These are phyloP conservation scores for Agrenia bidenticulata DNA, from an alignment of 2,888 invertebrate genomes.

Conservation along the genomic window DNA sequence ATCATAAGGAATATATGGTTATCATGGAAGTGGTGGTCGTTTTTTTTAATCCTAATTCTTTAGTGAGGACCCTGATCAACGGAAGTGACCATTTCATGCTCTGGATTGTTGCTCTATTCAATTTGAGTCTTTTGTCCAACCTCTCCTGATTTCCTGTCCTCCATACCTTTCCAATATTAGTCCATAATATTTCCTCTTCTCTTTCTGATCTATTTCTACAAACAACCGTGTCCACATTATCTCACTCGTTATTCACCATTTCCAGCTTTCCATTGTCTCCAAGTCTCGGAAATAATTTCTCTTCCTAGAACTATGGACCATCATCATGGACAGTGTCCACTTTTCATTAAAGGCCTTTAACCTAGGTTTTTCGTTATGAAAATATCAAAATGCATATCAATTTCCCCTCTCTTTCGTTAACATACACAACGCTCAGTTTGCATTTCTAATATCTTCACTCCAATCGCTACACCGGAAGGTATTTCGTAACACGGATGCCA, in stretches of 20 bases:
- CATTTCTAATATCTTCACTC: not conserved
- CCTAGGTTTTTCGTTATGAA: conserved; percentile 16
- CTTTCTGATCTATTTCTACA: conserved; percentile 5
- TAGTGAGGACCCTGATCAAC: conserved; percentile 33
- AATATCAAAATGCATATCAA: conserved; percentile 2
- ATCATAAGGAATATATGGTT: conserved; percentile 30
- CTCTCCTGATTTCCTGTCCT: conserved; percentile 22
- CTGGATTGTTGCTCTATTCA: conserved; percentile 41
- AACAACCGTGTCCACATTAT: not conserved
- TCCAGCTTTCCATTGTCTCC: not conserved
- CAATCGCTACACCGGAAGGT: not conserved
- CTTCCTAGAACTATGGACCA: conserved; percentile 10
- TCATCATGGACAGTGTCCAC: not conserved
- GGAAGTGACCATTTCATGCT: conserved; percentile 54
- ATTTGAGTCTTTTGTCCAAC: conserved; percentile 14
- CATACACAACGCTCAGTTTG: not conserved
- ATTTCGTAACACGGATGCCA: too few relatives aligned
- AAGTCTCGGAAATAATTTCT: conserved; percentile 13
- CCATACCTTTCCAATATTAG: conserved; percentile 3
- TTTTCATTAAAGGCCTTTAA: conserved; percentile 18
- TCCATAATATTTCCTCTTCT: conserved; percentile 2
- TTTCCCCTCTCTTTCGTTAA: not conserved
- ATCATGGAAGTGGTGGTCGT: conserved; percentile 32
- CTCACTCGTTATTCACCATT: not conserved
- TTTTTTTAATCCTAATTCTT: conserved; percentile 18